phyloP scores from a whole-genome alignment of 2,113 vertebrate species.

The Nothobranchius furzeri region DNA sequence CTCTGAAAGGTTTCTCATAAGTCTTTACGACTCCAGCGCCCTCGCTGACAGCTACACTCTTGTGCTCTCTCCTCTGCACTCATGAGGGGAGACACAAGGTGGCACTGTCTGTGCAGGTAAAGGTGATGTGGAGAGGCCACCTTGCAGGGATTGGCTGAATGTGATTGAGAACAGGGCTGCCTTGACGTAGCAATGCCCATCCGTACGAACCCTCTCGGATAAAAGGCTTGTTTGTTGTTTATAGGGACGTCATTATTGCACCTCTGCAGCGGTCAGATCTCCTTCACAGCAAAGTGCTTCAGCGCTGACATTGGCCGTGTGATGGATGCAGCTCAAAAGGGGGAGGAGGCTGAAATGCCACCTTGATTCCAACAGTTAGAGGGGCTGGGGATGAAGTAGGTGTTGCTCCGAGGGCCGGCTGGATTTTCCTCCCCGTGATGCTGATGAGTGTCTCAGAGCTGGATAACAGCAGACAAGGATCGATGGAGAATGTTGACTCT shows the following conservation, averaged over 20 bases:
- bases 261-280: slow-evolving; percentile 53
- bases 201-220: slow-evolving; percentile 49
- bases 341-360: slow-evolving; percentile 63
- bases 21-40: not conserved
- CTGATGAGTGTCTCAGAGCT: slow-evolving; percentile 61
- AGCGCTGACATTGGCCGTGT: slow-evolving; percentile 33
- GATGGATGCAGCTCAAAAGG: slow-evolving; percentile 58
- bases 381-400: slow-evolving; percentile 49
- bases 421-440: slow-evolving; percentile 61
- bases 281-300: slow-evolving; percentile 52
- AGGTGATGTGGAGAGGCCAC: slow-evolving; percentile 21
- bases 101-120: slow-evolving; percentile 72
- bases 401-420: slow-evolving; percentile 41
- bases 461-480: slow-evolving; percentile 67
- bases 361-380: slow-evolving; percentile 72
- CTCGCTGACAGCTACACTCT: not conserved
- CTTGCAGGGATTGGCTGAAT: slow-evolving; percentile 45
- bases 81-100: slow-evolving; percentile 50
- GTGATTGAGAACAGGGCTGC: slow-evolving; percentile 59
- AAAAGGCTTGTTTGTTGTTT: slow-evolving; percentile 73
- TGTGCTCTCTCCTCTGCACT: slow-evolving; percentile 20
- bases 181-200: slow-evolving; percentile 53
- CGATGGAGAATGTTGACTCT: slow-evolving; percentile 71
- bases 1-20: not conserved
- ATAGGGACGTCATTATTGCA: slow-evolving; percentile 63